Evolutionary conservation across 2,797 vertebrate species (phyloP), one percentile per base, ranked within the genome.

Genomic region (Takifugu rubripes): DNA sequence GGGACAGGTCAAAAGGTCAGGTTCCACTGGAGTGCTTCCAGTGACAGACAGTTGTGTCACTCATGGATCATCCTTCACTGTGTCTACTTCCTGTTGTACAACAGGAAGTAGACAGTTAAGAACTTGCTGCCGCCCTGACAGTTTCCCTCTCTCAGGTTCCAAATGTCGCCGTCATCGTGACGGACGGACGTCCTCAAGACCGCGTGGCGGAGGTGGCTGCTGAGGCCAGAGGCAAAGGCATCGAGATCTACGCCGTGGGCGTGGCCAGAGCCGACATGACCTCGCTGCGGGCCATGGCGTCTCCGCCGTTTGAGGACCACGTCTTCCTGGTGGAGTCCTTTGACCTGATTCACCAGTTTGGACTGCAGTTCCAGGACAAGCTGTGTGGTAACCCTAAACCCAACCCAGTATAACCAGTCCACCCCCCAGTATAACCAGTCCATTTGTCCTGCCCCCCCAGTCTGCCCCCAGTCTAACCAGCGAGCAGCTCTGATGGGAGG

Each of bases 291-390:
- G 94, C 96, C 74, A 97, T 99, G 96, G 97, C 97, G 0, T 98
- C 97, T 0, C 92, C 90, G 0, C 96, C 96, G 0, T 93, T 97
- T 8, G 94, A 98, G 48, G 93, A 98, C 72, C 97, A 99, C 0
- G 95, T 99, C 67, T 99, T 96, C 89, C 90, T 96, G 66, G 96
- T 98, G 14, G 96, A 98, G 83, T 93, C 94, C 56, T 99, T 99
- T 0, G 95, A 98, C 65, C 93, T 95, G 7, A 98, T 99, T 67
- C 92, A 95, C 77, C 94, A 98, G 86, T 98, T 98, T 0, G 95
- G 94, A 17, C 91, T 94, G 40, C 95, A 98, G 85, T 95, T 99
- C 82, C 95, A 94, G 86, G 93, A 94, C 78, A 96, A 95, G 69
- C 90, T 99, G 56, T 89, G 88, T 6, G 88, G 88, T 89, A n/a